Base-by-base conservation (phyloP, 2,888 invertebrate species). In the Morpho deidamia region DNA sequence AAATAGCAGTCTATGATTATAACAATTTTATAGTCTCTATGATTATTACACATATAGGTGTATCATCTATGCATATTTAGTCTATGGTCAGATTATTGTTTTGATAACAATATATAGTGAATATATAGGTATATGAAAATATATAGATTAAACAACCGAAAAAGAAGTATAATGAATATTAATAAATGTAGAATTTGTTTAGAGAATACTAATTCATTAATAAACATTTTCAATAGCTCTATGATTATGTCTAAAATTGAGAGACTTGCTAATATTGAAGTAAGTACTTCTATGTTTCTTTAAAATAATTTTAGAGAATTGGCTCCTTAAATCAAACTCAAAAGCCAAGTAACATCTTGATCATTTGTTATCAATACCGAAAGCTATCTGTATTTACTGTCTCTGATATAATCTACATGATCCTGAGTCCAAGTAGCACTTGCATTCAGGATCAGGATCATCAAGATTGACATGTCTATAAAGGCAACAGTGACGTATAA, bases 131-230 rank as follows among this genome's bases (percentile, higher is more conserved):
- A n/a, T n/a, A n/a, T n/a, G n/a, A n/a, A n/a, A n/a, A n/a, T n/a
- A 23, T 23, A 23, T 5, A 23, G 2, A 2, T 23, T 23, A 23
- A 1, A 23, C 23, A 23, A 23, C 4, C 2, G 23, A 23, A 23
- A 23, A 23, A 23, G 3, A 23, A 40, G 10, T 12, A 46, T 11
- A 46, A 63, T 67, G 65, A 40, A 47, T 34, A n/a, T 14, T n/a
- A 62, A 72, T 60, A 65, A 56, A 41, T 87, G 86, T 59, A 76
- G 86, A 67, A 58, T 80, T 35, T 87, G 86, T 65, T 70, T 85
- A 60, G 58, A 62, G 44, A 59, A 66, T 39, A 74, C 68, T 3
- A 44, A 55, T 14, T 59, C 61, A 8, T 60, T 76, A 46, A 65
- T 65, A 32, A 72, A 65, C 66, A 76, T 85, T 55, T 86, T 81